phyloP scores from a whole-genome alignment of 2,113 vertebrate species.

The Oxygymnocypris stewartii region DNA sequence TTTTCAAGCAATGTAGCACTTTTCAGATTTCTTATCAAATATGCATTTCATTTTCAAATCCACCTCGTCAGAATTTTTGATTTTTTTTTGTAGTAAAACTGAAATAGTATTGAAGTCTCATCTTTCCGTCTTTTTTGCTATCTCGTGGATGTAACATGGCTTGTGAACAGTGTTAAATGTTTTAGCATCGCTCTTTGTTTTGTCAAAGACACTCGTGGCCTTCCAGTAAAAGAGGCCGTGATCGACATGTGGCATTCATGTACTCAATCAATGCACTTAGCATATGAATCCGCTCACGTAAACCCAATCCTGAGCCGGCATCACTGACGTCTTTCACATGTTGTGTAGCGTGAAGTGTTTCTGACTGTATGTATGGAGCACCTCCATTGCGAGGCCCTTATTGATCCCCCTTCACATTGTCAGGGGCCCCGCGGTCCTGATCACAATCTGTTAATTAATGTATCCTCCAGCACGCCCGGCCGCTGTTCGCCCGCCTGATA shows the following conservation, averaged over 20 bases:
- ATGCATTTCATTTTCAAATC: no score
- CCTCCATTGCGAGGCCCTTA: constrained; percentile 73
- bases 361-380: constrained; percentile 34
- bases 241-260: neutral
- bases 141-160: no score
- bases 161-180: no score
- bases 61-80: no score
- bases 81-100: no score
- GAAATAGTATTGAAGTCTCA: no score
- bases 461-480: constrained; percentile 75
- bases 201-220: no score
- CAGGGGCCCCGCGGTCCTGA: constrained; percentile 82
- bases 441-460: constrained; percentile 99
- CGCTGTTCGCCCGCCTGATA: constrained; percentile 89
- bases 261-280: neutral
- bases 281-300: neutral
- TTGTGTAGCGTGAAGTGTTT: neutral
- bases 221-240: neutral
- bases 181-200: no score
- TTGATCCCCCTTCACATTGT: constrained; percentile 82
- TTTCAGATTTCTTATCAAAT: neutral
- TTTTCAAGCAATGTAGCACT: neutral
- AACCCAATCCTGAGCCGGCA: neutral
- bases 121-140: no score
- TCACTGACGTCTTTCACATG: neutral